phyloP scores from a whole-genome alignment of 2,888 invertebrate genomes.

The Xestobium rufovillosum region DNA sequence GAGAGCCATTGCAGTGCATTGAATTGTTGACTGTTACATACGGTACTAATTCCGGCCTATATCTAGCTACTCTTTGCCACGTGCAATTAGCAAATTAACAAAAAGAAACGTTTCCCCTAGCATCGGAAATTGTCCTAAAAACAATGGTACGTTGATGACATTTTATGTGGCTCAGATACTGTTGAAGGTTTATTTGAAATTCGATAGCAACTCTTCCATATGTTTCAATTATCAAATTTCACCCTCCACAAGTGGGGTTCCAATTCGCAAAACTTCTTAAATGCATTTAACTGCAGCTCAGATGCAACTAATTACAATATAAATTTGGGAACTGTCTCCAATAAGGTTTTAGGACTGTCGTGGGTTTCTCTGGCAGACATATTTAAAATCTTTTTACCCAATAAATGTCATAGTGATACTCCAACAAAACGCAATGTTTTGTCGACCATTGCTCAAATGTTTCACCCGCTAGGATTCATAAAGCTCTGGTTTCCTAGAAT shows the following conservation, averaged over 20 bases:
- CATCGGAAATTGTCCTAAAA: slow-evolving; percentile 1
- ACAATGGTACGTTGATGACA: slow-evolving; percentile 8
- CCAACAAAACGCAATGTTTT: too few species aligned
- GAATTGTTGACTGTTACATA: not conserved
- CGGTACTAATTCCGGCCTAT: not conserved
- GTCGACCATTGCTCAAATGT: slow-evolving; percentile 5
- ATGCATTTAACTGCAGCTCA: too few species aligned
- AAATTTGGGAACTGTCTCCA: not conserved
- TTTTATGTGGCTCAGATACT: slow-evolving; percentile 7
- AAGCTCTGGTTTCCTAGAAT: too few species aligned
- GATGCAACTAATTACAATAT: not conserved
- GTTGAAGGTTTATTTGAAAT: slow-evolving; percentile 1
- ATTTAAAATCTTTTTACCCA: not conserved
- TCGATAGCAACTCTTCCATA: slow-evolving; percentile 2
- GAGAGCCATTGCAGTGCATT: not conserved
- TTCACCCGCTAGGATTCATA: slow-evolving; percentile 5
- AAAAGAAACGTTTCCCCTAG: slow-evolving; percentile 3
- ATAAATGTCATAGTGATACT: not conserved
- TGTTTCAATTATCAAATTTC: slow-evolving; percentile 5
- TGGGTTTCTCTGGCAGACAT: not conserved
- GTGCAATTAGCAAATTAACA: not conserved
- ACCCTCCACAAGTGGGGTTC: slow-evolving; percentile 7
- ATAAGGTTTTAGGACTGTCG: not conserved
- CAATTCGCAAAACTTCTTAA: slow-evolving; percentile 1
- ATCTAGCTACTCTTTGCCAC: slow-evolving; percentile 1